phyloP scores from a whole-genome alignment of 2,888 invertebrate species.

The Drosophila quinaria region DNA sequence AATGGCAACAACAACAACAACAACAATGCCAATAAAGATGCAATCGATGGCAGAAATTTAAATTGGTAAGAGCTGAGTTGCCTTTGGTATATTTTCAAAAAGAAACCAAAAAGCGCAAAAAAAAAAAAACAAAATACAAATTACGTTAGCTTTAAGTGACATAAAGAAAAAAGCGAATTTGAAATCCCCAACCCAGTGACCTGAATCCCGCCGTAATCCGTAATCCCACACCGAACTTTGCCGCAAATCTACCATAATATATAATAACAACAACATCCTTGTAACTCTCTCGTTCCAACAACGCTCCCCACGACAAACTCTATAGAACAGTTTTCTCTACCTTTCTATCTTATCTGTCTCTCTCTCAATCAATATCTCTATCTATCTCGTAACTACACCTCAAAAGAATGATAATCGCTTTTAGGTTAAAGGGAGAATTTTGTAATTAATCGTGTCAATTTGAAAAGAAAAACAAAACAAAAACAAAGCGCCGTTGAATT shows the following conservation, averaged over 20 bases:
- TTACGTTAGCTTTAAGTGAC: slow-evolving; percentile 78
- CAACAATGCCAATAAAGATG: slow-evolving; percentile 61
- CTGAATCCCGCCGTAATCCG: slow-evolving; percentile 56
- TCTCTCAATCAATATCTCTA: slow-evolving; percentile 51
- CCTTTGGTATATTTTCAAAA: slow-evolving; percentile 57
- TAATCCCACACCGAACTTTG: slow-evolving; percentile 57
- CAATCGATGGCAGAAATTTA: slow-evolving; percentile 74
- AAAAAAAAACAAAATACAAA: slow-evolving; percentile 23
- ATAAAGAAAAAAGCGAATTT: slow-evolving; percentile 74
- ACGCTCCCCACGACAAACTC: slow-evolving; percentile 61
- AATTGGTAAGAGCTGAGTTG: slow-evolving; percentile 84
- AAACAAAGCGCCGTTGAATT: slow-evolving; percentile 73
- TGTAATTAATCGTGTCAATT: slow-evolving; percentile 82
- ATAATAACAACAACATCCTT: slow-evolving; percentile 62
- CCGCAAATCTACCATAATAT: slow-evolving; percentile 56
- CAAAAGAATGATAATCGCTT: slow-evolving; percentile 78
- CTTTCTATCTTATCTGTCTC: slow-evolving; percentile 62
- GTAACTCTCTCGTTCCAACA: slow-evolving; percentile 61
- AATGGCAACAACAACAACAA: slow-evolving; percentile 44
- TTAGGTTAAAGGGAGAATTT: slow-evolving; percentile 86
- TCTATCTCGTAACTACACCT: slow-evolving; percentile 66
- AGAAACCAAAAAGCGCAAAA: slow-evolving; percentile 16
- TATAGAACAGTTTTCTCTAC: slow-evolving; percentile 68
- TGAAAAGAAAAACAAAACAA: slow-evolving; percentile 31
- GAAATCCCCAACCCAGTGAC: slow-evolving; percentile 58